Evolutionary conservation across 2,888 invertebrate species (phyloP).

Genomic region (Orchesella flavescens): DNA sequence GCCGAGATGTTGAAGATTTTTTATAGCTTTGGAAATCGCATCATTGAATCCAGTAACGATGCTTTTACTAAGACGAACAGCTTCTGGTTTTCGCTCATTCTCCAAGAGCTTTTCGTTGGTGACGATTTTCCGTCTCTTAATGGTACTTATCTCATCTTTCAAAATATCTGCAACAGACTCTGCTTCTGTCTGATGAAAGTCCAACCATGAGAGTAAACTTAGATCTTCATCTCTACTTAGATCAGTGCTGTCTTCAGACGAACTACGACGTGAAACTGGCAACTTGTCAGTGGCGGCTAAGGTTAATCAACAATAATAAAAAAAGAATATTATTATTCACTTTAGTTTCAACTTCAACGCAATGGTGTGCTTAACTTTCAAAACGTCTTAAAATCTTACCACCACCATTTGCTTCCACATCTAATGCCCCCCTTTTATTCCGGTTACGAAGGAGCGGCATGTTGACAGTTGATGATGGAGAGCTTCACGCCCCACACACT

Average conservation of each 20-base stretch:
- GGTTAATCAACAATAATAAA: too few relatives aligned
- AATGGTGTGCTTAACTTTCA: neutral
- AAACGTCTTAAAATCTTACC: too few relatives aligned
- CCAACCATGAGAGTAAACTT: slow-evolving; percentile 1
- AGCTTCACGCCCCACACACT: too few relatives aligned
- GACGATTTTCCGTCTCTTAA: slow-evolving; percentile 10
- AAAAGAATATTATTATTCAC: too few relatives aligned
- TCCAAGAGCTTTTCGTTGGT: neutral
- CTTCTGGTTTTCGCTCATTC: slow-evolving; percentile 31
- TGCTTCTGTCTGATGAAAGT: slow-evolving; percentile 15
- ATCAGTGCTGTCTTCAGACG: neutral
- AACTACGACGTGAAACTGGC: too few relatives aligned
- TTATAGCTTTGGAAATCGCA: slow-evolving; percentile 23
- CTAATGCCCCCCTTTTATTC: too few relatives aligned
- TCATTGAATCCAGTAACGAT: slow-evolving; percentile 40
- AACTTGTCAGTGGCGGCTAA: neutral
- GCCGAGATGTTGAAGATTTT: slow-evolving; percentile 27
- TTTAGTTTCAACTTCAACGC: too few relatives aligned
- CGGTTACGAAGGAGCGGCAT: too few relatives aligned
- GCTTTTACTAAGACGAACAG: slow-evolving; percentile 22
- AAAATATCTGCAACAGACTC: slow-evolving; percentile 28
- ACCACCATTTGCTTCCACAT: too few relatives aligned
- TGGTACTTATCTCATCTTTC: slow-evolving; percentile 39
- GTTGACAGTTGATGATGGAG: too few relatives aligned
- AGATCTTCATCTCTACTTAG: neutral